phyloP scores from a whole-genome alignment of 2,113 vertebrate genomes.

The Colossoma macropomum region DNA sequence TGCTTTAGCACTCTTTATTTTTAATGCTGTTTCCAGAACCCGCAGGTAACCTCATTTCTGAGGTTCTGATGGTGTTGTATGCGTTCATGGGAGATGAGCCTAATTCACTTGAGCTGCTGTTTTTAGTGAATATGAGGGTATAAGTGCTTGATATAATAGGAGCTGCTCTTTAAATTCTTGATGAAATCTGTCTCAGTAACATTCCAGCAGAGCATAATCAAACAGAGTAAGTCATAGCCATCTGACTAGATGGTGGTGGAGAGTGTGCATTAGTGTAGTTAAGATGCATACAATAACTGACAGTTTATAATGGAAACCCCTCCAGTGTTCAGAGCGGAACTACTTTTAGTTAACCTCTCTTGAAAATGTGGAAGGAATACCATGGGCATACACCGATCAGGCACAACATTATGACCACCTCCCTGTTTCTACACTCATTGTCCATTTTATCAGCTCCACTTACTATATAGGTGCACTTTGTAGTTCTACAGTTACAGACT shows the following conservation, averaged over 20 bases:
- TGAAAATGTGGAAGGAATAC: background rate
- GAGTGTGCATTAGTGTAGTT: background rate
- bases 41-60: background rate
- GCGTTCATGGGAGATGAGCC: background rate
- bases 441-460: no score
- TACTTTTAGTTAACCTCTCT: background rate
- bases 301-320: background rate
- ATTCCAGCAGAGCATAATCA: background rate
- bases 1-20: background rate
- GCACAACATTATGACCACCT: no score
- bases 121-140: background rate
- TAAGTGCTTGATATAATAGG: background rate
- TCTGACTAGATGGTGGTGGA: background rate
- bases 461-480: no score
- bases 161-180: constrained; percentile 12
- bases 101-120: background rate
- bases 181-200: constrained; percentile 6
- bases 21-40: background rate
- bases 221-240: background rate
- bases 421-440: no score
- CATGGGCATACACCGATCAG: no score
- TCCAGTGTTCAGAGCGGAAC: background rate
- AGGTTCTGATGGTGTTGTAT: background rate
- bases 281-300: background rate
- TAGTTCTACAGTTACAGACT: no score